Evolutionary conservation across 2,797 vertebrate genomes (phyloP), one percentile per base, ranked within the genome.

Genomic region (Chromis chromis): DNA sequence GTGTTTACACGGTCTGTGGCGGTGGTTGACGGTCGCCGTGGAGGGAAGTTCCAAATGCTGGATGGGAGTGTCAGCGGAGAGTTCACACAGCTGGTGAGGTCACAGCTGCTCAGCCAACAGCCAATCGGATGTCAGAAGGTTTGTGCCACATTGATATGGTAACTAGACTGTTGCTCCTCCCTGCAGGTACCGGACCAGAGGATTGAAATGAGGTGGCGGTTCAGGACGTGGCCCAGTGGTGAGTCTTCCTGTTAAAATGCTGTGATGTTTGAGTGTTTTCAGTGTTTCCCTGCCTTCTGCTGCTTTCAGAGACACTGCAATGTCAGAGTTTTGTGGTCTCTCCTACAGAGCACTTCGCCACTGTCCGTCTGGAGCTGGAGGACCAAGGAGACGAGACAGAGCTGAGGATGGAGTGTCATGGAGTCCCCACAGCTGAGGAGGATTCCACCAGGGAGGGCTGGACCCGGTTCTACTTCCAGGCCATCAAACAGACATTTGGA

Each of bases 401-500:
- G 77, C 88, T 98, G 70, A 86, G 65, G 60, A 84, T 98, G 94
- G 94, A 96, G 81, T 96, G 95, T 31, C 89, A 81, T 25, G 96
- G 96, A 6, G 89, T 98, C 56, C 97, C 98, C 21, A 89, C 90
- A 14, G 94, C 82, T 0, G 96, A 97, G 91, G 96, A 97, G 77
- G 96, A 98, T 73, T 87, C 95, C 78, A 98, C 96, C 64, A 93
- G 94, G 85, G 95, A 96, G 90, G 97, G 97, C 58, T 99, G 97
- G 97, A 96, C 90, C 84, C 94, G 95, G 75, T 97, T 97, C 82
- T 99, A 98, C 90, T 97, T 98, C 0, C 93, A 96, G 83, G 96
- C 96, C 91, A 98, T 98, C 88, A 98, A 97, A 93, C 96, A 98
- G 94, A 97, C 96, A 5, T 99, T 99, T 78, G 96, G 97, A 83